phyloP scores from a whole-genome alignment of 2,797 vertebrate genomes.

The Clamator glandarius region DNA sequence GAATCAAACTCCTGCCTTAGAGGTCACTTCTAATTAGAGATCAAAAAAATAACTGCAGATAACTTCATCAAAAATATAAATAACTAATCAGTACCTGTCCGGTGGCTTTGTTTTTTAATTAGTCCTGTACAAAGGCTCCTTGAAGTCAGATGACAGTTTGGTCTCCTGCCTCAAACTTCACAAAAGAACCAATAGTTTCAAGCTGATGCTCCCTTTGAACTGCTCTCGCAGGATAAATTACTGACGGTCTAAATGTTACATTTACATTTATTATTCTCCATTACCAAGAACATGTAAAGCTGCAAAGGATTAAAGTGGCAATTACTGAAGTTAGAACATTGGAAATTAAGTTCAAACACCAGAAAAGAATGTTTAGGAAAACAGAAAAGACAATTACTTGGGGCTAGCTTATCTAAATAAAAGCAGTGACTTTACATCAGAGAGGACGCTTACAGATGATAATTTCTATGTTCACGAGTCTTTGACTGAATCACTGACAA shows the following conservation, averaged over 20 bases:
- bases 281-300: slow-evolving; percentile 50
- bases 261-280: slow-evolving; percentile 77
- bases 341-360: slow-evolving; percentile 55
- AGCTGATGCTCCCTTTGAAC: slow-evolving; percentile 73
- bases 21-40: slow-evolving; percentile 72
- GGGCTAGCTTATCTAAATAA: slow-evolving; percentile 1
- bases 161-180: slow-evolving; percentile 65
- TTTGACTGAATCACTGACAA: not conserved
- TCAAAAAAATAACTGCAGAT: slow-evolving; percentile 57
- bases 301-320: slow-evolving; percentile 65
- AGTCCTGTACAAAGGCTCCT: slow-evolving; percentile 41
- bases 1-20: slow-evolving; percentile 31
- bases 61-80: slow-evolving; percentile 68
- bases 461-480: not conserved
- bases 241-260: slow-evolving; percentile 77
- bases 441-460: not conserved
- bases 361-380: slow-evolving; percentile 50
- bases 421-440: not conserved
- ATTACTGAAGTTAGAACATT: slow-evolving; percentile 63
- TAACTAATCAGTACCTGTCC: slow-evolving; percentile 47
- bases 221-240: slow-evolving; percentile 71
- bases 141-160: slow-evolving; percentile 62
- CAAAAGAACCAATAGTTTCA: slow-evolving; percentile 58
- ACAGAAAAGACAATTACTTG: slow-evolving; percentile 30
- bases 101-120: slow-evolving; percentile 60